Evolutionary conservation across 2,888 invertebrate genomes (phyloP).

Genomic region (Cheilosia variabilis): DNA sequence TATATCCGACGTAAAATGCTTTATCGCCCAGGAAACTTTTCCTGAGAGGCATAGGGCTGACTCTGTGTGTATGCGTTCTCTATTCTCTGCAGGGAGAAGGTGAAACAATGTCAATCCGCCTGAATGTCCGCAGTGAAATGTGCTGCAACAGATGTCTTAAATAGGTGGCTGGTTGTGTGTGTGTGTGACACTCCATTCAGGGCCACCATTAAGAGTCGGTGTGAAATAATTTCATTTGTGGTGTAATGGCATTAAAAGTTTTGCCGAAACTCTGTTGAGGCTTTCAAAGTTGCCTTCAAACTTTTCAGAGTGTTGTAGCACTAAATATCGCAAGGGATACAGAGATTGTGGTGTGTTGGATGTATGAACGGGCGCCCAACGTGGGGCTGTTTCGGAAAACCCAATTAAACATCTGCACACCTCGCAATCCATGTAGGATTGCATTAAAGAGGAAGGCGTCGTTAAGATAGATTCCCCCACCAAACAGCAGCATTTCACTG

Average conservation of each 20-base stretch:
- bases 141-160: slow-evolving; percentile 6
- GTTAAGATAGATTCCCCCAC: no score
- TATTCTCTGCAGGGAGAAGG: background rate
- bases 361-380: no score
- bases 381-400: no score
- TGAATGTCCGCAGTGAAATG: slow-evolving; percentile 11
- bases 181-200: background rate
- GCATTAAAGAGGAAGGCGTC: no score
- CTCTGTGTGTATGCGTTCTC: background rate
- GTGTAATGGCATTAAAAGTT: slow-evolving; percentile 10
- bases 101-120: slow-evolving; percentile 13
- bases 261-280: background rate
- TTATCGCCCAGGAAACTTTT: slow-evolving; percentile 49
- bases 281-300: background rate
- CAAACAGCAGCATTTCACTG: background rate
- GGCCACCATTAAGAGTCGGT: background rate
- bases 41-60: background rate
- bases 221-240: background rate
- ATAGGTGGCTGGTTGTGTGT: background rate
- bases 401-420: no score
- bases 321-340: no score
- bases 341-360: no score
- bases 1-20: slow-evolving; percentile 47
- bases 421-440: no score
- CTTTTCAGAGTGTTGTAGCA: background rate